A percentile compares a stretch with the other conserved stretches of the same genome.
phyloP scores from a whole-genome alignment of 2,113 vertebrate species.

The Callaeas wilsoni region DNA sequence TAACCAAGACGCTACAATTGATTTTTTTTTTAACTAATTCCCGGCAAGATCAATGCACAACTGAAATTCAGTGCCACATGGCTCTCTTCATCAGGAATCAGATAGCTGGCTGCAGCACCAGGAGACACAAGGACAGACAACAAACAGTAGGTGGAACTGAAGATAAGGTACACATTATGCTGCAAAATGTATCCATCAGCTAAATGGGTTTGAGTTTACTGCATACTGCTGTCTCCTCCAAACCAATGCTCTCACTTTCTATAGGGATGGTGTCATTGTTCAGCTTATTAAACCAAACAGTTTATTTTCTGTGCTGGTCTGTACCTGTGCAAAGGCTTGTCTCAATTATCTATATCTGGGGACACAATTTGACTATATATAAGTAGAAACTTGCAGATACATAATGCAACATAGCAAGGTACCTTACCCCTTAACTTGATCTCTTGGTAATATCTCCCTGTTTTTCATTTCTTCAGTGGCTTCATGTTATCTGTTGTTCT shows the following conservation, averaged over 20 bases:
- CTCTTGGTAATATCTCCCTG: neutral
- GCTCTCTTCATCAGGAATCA: slow-evolving; percentile 24
- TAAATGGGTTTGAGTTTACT: neutral
- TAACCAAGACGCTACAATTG: neutral
- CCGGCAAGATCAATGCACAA: slow-evolving; percentile 31
- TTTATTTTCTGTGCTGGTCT: neutral
- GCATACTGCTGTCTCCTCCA: neutral
- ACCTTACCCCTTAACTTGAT: neutral
- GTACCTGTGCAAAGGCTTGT: neutral
- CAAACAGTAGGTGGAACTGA: neutral
- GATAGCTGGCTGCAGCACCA: neutral
- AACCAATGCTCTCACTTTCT: neutral
- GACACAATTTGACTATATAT: neutral
- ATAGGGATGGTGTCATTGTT: neutral
- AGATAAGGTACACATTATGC: neutral
- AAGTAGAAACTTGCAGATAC: neutral
- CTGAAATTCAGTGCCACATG: neutral
- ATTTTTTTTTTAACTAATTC: slow-evolving; percentile 27
- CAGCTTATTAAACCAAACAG: neutral
- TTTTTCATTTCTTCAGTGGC: neutral
- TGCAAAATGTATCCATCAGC: neutral
- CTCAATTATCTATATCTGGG: neutral
- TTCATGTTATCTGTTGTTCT: neutral
- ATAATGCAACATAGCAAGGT: neutral
- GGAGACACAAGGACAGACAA: neutral